phyloP scores from a whole-genome alignment of 2,888 invertebrate species.

The Drosophila borborema region DNA sequence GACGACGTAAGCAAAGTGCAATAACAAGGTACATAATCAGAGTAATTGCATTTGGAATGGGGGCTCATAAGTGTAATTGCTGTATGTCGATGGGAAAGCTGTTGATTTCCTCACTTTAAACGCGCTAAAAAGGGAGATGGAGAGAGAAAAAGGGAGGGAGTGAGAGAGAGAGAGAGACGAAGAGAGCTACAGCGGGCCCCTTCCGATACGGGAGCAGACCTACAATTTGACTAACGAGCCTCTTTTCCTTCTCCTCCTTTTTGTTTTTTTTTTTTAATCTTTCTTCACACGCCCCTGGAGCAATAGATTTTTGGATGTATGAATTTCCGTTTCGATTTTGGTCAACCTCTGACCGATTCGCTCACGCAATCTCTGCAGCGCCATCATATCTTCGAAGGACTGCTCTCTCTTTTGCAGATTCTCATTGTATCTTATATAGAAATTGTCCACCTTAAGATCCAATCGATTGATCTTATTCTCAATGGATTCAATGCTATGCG shows the following conservation, averaged over 20 bases:
- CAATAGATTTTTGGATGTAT: constrained; percentile 17
- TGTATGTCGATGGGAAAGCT: constrained; percentile 5
- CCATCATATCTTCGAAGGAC: constrained; percentile 37
- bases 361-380: constrained; percentile 32
- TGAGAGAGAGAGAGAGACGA: background rate
- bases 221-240: constrained; percentile 35
- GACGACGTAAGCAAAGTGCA: constrained; percentile 27
- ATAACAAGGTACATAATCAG: constrained; percentile 34
- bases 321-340: constrained; percentile 43
- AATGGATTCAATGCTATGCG: constrained; percentile 7
- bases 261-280: background rate
- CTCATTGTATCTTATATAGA: constrained; percentile 25
- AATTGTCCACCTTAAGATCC: constrained; percentile 24
- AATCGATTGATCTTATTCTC: constrained; percentile 36
- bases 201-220: constrained; percentile 5
- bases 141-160: background rate
- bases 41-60: constrained; percentile 35
- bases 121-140: background rate
- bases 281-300: constrained; percentile 14
- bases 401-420: constrained; percentile 21
- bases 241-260: constrained; percentile 16
- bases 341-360: constrained; percentile 33
- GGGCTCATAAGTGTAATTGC: constrained; percentile 28
- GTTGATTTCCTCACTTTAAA: background rate
- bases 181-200: background rate